Conservation (phyloP, 2,113 vertebrate species). For the Aphelocoma coerulescens region DNA sequence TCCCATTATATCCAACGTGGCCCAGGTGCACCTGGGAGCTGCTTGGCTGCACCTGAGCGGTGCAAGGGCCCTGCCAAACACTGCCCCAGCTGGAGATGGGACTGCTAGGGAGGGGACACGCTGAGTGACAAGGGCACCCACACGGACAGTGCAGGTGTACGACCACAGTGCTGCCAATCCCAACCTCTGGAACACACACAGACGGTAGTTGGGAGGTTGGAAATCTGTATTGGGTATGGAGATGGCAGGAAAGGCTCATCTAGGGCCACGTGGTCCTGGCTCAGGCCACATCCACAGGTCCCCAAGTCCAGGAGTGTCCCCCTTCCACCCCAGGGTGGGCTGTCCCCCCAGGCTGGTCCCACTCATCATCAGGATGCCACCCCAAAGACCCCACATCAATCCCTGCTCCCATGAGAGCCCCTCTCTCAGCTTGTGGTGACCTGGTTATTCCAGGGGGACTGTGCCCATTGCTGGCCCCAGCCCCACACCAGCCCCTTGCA, state of each 20-base stretch:
- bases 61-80: no score
- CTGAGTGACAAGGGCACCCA: not conserved
- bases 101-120: not conserved
- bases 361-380: accelerated
- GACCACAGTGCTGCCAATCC: accelerated
- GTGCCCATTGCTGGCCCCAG: not conserved
- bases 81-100: not conserved
- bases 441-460: not conserved
- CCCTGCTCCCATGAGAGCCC: not conserved
- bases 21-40: not conserved
- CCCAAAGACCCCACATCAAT: not conserved
- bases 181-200: not conserved
- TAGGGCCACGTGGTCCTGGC: not conserved
- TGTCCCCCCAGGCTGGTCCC: not conserved
- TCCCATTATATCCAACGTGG: not conserved
- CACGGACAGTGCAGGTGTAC: accelerated
- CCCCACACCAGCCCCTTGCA: not conserved
- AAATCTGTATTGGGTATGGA: constrained; percentile 19
- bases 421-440: not conserved
- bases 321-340: not conserved
- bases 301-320: not conserved
- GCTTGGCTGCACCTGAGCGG: not conserved
- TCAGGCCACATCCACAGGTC: not conserved
- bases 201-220: accelerated
- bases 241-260: not conserved